Percentiles rank a stretch among this genome's conserved stretches.
Evolutionary conservation across 2,113 vertebrate species (phyloP).

Genomic region (Bos taurus): DNA sequence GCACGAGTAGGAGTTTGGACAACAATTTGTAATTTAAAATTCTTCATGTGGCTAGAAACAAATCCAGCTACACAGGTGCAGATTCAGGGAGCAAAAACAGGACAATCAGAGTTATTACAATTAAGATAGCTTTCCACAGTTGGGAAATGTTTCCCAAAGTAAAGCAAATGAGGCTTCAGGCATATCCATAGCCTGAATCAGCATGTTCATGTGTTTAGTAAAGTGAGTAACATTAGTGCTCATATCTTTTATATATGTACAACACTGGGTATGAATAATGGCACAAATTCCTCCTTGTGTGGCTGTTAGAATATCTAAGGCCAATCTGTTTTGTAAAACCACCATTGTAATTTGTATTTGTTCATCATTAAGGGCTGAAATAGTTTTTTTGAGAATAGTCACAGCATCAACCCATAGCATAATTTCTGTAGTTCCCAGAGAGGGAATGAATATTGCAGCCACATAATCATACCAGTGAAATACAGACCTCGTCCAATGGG

Average conservation of each 20-base stretch:
- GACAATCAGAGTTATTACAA: neutral
- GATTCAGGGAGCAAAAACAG: neutral
- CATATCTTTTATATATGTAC: neutral
- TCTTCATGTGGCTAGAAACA: neutral
- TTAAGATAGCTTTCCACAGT: neutral
- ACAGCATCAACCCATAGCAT: neutral
- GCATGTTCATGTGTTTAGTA: neutral
- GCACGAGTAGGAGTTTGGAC: neutral
- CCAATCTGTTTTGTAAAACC: neutral
- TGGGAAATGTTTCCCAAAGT: neutral
- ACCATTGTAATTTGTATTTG: neutral
- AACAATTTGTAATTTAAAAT: neutral
- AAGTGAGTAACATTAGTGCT: neutral
- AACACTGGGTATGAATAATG: neutral
- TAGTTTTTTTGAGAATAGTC: neutral
- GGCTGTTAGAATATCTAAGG: neutral
- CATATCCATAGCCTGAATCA: neutral
- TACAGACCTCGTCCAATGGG: neutral
- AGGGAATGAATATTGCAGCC: neutral
- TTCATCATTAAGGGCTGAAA: neutral
- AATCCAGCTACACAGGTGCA: neutral
- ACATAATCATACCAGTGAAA: neutral
- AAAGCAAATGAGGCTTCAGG: neutral
- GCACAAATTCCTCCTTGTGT: neutral
- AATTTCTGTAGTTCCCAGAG: neutral